phyloP scores from a whole-genome alignment of 2,888 invertebrate species.

The Neocrepidodera transversa region DNA sequence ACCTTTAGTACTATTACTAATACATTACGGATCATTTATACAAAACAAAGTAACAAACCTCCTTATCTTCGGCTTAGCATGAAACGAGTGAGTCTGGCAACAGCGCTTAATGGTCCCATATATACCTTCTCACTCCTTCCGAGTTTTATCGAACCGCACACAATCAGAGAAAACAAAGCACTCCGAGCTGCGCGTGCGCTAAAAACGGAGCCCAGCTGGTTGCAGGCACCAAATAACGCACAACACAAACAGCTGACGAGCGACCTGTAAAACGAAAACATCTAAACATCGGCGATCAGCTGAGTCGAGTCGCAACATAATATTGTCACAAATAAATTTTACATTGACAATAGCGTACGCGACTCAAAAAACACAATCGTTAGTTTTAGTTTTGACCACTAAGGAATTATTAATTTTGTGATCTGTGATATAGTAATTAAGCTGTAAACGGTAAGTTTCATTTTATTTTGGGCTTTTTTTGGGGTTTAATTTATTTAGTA shows the following conservation, averaged over 20 bases:
- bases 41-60: too few species aligned
- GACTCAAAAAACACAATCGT: background rate
- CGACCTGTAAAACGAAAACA: conserved; percentile 36
- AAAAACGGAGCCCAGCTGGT: conserved; percentile 33
- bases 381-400: background rate
- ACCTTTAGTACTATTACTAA: too few species aligned
- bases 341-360: background rate
- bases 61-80: too few species aligned
- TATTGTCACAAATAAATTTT: conserved; percentile 12
- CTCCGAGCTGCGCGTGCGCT: conserved; percentile 29
- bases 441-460: background rate
- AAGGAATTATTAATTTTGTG: conserved; percentile 1
- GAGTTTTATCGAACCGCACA: conserved; percentile 30
- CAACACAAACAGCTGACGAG: conserved; percentile 42
- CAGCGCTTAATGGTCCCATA: too few species aligned
- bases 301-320: conserved; percentile 38
- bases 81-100: too few species aligned
- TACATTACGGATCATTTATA: too few species aligned
- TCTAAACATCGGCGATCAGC: conserved; percentile 43
- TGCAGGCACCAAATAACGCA: conserved; percentile 4
- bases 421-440: conserved; percentile 6
- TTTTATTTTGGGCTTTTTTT: background rate
- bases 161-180: conserved; percentile 38
- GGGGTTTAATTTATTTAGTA: too few species aligned
- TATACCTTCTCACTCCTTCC: background rate